phyloP scores from a whole-genome alignment of 1,140 invertebrate species.

The Drosophila ogumai region DNA sequence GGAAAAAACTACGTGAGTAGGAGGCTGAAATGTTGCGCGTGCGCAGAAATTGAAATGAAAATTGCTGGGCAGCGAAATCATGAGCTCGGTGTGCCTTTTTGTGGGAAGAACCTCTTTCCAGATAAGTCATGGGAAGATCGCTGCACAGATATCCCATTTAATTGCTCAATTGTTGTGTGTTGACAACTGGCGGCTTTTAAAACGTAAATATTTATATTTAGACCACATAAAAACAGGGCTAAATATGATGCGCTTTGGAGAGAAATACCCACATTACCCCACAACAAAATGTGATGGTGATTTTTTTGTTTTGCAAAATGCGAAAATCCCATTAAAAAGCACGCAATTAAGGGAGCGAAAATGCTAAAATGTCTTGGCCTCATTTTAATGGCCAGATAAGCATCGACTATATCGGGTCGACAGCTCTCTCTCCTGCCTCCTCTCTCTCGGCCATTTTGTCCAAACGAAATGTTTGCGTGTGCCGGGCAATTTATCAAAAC shows the following conservation, averaged over 20 bases:
- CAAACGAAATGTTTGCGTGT: conserved; percentile 70
- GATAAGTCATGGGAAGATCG: conserved; percentile 62
- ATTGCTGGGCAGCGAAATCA: conserved; percentile 38
- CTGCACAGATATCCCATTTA: conserved; percentile 30
- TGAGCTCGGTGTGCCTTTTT: conserved; percentile 1
- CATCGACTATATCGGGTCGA: conserved; percentile 47
- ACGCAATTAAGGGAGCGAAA: conserved; percentile 49
- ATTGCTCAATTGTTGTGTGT: conserved; percentile 74
- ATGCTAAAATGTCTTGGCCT: conserved; percentile 59
- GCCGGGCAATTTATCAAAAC: conserved; percentile 74
- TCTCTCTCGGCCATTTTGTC: conserved; percentile 72
- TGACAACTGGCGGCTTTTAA: conserved; percentile 45
- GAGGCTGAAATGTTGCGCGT: conserved; percentile 50
- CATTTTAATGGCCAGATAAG: conserved; percentile 70
- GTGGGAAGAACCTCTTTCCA: conserved; percentile 36
- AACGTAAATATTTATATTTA: conserved; percentile 49
- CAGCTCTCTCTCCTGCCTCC: conserved; percentile 46
- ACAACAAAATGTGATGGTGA: conserved; percentile 35
- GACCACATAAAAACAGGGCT: background rate
- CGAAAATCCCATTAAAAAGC: conserved; percentile 61
- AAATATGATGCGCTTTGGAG: conserved; percentile 7
- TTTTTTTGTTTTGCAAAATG: conserved; percentile 44
- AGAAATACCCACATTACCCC: conserved; percentile 1
- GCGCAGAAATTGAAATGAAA: conserved; percentile 60
- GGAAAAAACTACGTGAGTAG: conserved; percentile 24